These are phyloP conservation scores for Verasper variegatus DNA, from an alignment of 2,113 vertebrate genomes.

Conservation along the genomic window DNA sequence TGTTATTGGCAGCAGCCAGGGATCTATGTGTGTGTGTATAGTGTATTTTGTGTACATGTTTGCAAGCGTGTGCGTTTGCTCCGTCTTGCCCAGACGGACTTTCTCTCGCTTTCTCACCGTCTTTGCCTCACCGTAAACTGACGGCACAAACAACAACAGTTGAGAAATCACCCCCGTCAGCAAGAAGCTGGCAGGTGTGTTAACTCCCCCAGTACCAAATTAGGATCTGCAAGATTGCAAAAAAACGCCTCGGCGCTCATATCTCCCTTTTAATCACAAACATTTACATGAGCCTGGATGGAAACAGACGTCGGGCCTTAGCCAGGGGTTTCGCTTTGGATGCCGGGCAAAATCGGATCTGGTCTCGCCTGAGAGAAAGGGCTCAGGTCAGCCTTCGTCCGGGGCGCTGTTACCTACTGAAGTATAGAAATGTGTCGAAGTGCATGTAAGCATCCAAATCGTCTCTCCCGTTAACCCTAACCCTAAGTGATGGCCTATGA, in stretches of 20 bases:
- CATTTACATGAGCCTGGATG: slow-evolving; percentile 63
- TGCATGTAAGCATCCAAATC: slow-evolving; percentile 11
- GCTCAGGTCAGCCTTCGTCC: slow-evolving; percentile 16
- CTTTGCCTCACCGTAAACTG: slow-evolving; percentile 76
- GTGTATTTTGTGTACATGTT: slow-evolving; percentile 55
- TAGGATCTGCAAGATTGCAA: slow-evolving; percentile 88
- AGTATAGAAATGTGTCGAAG: slow-evolving; percentile 37
- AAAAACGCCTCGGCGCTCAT: slow-evolving; percentile 80
- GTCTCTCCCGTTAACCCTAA: neutral
- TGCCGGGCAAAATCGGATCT: slow-evolving; percentile 23
- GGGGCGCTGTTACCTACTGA: slow-evolving; percentile 27
- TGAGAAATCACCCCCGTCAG: slow-evolving; percentile 91
- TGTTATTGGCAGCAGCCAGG: slow-evolving; percentile 87
- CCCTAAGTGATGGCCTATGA: neutral
- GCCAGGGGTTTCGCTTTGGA: slow-evolving; percentile 45
- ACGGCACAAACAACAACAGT: slow-evolving; percentile 84
- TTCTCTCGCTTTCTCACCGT: slow-evolving; percentile 60
- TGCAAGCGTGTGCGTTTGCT: slow-evolving; percentile 62
- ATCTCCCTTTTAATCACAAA: slow-evolving; percentile 82
- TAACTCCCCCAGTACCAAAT: slow-evolving; percentile 90
- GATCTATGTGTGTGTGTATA: slow-evolving; percentile 68
- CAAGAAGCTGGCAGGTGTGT: slow-evolving; percentile 92
- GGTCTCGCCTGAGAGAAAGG: slow-evolving; percentile 24
- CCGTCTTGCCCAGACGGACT: slow-evolving; percentile 52
- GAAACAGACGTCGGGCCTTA: slow-evolving; percentile 46